phyloP scores from a whole-genome alignment of 2,797 vertebrate genomes.

The Clarias pachynema region DNA sequence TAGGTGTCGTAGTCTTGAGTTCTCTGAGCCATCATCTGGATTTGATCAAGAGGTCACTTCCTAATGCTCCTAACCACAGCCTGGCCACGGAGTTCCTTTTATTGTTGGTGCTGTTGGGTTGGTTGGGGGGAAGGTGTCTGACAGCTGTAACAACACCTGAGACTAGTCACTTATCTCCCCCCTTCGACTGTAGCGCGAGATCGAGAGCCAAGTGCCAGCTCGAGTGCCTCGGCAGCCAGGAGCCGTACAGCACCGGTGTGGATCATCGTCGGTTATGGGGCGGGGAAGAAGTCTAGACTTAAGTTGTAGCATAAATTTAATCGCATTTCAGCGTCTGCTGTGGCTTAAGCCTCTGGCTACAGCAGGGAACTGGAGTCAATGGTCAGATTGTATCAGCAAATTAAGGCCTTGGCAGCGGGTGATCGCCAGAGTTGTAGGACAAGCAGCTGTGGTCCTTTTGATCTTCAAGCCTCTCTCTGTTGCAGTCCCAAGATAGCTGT shows the following conservation, averaged over 20 bases:
- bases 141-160: constrained; percentile 68
- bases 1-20: constrained; percentile 76
- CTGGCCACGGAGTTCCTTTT: constrained; percentile 58
- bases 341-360: constrained; percentile 45
- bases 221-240: constrained; percentile 41
- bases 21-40: constrained; percentile 78
- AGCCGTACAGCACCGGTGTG: constrained; percentile 20
- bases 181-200: constrained; percentile 28
- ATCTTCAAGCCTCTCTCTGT: constrained; percentile 55
- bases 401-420: constrained; percentile 58
- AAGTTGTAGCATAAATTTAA: constrained; percentile 48
- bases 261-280: constrained; percentile 7
- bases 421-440: constrained; percentile 55
- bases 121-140: constrained; percentile 35
- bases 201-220: constrained; percentile 47
- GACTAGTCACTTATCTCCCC: constrained; percentile 32
- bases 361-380: constrained; percentile 53
- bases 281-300: constrained; percentile 48
- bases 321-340: constrained; percentile 46
- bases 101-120: constrained; percentile 17
- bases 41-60: constrained; percentile 90
- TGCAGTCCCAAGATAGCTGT: constrained; percentile 57
- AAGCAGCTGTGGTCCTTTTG: constrained; percentile 59
- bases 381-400: constrained; percentile 59
- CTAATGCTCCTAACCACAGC: constrained; percentile 71